phyloP scores from a whole-genome alignment of 2,888 invertebrate species.

The Drosophila helvetica region DNA sequence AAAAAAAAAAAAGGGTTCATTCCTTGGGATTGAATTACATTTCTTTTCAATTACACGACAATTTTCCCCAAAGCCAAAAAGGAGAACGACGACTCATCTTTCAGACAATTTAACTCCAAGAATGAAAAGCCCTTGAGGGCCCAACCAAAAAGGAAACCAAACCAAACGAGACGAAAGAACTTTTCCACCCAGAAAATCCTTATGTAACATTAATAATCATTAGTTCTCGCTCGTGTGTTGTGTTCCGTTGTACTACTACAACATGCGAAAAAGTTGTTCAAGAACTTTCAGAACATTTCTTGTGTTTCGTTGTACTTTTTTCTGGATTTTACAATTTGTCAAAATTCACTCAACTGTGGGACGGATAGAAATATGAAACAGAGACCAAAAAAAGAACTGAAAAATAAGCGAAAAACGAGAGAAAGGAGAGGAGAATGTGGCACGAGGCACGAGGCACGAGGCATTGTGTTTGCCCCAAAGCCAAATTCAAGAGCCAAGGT shows the following conservation, averaged over 20 bases:
- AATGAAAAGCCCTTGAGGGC: constrained; percentile 10
- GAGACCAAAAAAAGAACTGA: constrained; percentile 25
- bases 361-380: constrained; percentile 45
- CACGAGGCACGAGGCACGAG: background rate
- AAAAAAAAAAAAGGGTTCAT: background rate
- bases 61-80: constrained; percentile 26
- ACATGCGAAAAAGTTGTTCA: constrained; percentile 31
- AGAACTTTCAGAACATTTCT: constrained; percentile 22
- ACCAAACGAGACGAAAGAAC: constrained; percentile 27
- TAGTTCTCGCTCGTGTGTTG: constrained; percentile 54
- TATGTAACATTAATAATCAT: constrained; percentile 74
- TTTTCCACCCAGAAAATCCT: constrained; percentile 62
- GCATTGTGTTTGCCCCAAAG: constrained; percentile 23
- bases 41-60: constrained; percentile 60
- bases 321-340: constrained; percentile 72
- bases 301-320: constrained; percentile 12
- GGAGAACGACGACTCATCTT: constrained; percentile 41
- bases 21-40: constrained; percentile 22
- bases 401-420: constrained; percentile 22
- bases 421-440: constrained; percentile 25
- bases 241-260: constrained; percentile 18
- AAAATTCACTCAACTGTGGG: constrained; percentile 73
- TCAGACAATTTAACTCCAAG: constrained; percentile 51
- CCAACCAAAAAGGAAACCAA: constrained; percentile 11
- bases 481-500: no score